Conservation (phyloP, 2,888 invertebrate species). For the Lysandra bellargus region DNA sequence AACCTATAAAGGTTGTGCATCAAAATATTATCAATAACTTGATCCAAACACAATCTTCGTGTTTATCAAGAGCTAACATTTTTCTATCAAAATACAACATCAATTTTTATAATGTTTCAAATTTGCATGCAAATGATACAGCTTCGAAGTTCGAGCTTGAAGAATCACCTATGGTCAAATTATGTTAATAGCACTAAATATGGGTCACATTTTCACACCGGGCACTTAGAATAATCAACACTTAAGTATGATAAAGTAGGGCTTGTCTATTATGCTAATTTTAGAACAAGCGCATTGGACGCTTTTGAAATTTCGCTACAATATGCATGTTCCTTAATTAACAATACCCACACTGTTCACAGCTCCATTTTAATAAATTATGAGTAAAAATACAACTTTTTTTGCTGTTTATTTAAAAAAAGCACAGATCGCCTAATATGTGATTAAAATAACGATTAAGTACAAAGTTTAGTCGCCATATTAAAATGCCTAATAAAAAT, state of each 20-base stretch:
- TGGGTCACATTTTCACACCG: slow-evolving; percentile 14
- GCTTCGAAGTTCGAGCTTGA: background rate
- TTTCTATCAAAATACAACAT: too few relatives aligned
- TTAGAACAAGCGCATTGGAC: slow-evolving; percentile 18
- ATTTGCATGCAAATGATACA: background rate
- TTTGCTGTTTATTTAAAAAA: background rate
- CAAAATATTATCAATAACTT: too few relatives aligned
- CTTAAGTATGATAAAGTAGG: slow-evolving; percentile 24
- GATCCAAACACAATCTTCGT: too few relatives aligned
- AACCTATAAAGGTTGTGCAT: too few relatives aligned
- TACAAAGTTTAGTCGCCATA: too few relatives aligned
- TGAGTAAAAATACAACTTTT: background rate
- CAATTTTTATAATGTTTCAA: too few relatives aligned
- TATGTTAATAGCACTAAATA: slow-evolving; percentile 1
- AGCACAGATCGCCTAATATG: too few relatives aligned
- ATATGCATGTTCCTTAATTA: slow-evolving; percentile 17
- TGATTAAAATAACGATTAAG: too few relatives aligned
- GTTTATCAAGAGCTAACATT: too few relatives aligned
- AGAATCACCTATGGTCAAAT: background rate
- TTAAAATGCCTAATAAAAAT: too few relatives aligned
- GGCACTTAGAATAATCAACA: slow-evolving; percentile 13
- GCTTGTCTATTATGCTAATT: slow-evolving; percentile 21
- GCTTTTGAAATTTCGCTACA: slow-evolving; percentile 8
- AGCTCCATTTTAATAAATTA: slow-evolving; percentile 18
- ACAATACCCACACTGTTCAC: background rate